phyloP scores from a whole-genome alignment of 2,797 vertebrate species.

The Florisuga fusca region DNA sequence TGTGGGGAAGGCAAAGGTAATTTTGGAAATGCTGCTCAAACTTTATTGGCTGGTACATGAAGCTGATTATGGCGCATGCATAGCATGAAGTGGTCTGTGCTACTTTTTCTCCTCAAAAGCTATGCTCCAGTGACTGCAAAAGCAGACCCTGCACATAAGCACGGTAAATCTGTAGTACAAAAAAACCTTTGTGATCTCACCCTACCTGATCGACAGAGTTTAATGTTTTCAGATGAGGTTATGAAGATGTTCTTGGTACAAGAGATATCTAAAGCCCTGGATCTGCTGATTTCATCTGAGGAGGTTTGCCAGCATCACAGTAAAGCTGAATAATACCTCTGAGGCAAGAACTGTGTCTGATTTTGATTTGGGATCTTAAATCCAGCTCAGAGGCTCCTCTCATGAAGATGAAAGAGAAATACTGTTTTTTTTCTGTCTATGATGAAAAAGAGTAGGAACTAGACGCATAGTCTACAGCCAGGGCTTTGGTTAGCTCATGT shows the following conservation, averaged over 20 bases:
- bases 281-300: neutral
- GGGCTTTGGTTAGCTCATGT: neutral
- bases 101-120: neutral
- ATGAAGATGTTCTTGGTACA: neutral
- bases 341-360: neutral
- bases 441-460: neutral
- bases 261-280: neutral
- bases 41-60: neutral
- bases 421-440: neutral
- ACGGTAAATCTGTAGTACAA: neutral
- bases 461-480: neutral
- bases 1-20: neutral
- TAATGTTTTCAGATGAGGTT: neutral
- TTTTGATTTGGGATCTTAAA: neutral
- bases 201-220: neutral
- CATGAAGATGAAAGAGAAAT: neutral
- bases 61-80: neutral
- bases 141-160: no score
- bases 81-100: neutral
- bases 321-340: neutral
- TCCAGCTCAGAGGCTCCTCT: neutral
- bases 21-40: neutral
- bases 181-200: neutral
- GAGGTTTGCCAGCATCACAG: neutral
- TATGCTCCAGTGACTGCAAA: neutral